Base-by-base conservation (phyloP, 2,113 vertebrate species). In the Phylloscopus whistleri region DNA sequence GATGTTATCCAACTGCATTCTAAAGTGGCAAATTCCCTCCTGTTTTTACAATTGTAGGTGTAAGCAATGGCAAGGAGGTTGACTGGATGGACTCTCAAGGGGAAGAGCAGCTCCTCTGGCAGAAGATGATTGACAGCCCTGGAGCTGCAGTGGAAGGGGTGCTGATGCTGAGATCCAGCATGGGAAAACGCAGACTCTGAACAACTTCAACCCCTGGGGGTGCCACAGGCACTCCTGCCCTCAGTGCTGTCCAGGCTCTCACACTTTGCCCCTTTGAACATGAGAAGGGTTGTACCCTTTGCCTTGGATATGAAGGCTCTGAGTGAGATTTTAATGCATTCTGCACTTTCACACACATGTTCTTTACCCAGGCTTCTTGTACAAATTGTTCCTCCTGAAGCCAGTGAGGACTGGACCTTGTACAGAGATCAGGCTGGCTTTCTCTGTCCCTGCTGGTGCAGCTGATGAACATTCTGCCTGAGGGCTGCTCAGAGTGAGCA, bases 21-120 rank as follows among this genome's bases (percentile, higher is more conserved):
- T 84, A 64, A 87, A 23, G 46, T 16, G 18, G n/a, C 26, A 66
- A 94, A 67, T 87, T 46, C 16, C 9, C 23, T 85, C 22, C 0
- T 93, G 24, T 83, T 92, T 95, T 90, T 84, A 6, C 46, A 48
- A 87, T 95, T 95, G 30, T 23, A 99, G 99, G 99, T 87, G 90
- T 98, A 68, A 99, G 99, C 96, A 98, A 99, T 46, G 99, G 98
- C 55, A 99, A 99, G 55, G 98, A 98, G 22, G 99, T 99, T 27
- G 98, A 99, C 95, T 99, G 99, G 99, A 99, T 99, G 98, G 99
- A 99, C 97, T 98, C 99, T 16, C 98, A 95, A 10, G 99, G 99
- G 26, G 99, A 99, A 96, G 99, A 99, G 64, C 99, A 98, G 94
- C 97, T 94, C 44, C 97, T 99, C 68, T 99, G 99, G 99, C 99